A percentile compares a stretch with the other conserved stretches of the same genome.
Conservation (phyloP, 92 coral and sea anemone species). For the Meandrina meandrites region DNA sequence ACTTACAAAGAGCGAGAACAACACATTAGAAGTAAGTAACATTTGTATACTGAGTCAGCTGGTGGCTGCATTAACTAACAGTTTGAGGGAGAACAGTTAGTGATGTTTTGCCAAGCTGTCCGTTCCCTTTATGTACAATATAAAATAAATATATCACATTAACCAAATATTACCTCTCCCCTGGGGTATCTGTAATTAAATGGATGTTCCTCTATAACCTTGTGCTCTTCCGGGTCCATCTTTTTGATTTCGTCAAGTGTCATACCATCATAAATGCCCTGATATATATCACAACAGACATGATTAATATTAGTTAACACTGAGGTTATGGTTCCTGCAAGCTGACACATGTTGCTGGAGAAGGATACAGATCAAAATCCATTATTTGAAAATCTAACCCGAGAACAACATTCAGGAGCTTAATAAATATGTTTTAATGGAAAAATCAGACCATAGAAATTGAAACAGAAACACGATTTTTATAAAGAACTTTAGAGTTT, state of each 20-base stretch:
- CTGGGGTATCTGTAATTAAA: conserved; percentile 89
- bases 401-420: not conserved
- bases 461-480: too few relatives aligned
- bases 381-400: not conserved
- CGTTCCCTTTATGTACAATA: too few relatives aligned
- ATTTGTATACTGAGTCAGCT: too few relatives aligned
- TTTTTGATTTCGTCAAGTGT: conserved; percentile 75
- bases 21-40: too few relatives aligned
- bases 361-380: not conserved
- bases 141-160: too few relatives aligned
- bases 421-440: not conserved
- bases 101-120: too few relatives aligned
- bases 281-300: not conserved
- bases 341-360: not conserved
- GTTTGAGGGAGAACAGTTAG: too few relatives aligned
- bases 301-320: not conserved
- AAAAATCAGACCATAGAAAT: not conserved
- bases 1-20: too few relatives aligned
- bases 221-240: conserved; percentile 84
- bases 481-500: too few relatives aligned
- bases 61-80: too few relatives aligned
- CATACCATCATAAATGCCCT: conserved; percentile 94
- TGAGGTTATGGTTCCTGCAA: not conserved
- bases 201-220: conserved; percentile 72
- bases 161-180: conserved; percentile 75